Base-by-base conservation (phyloP, 2,888 invertebrate genomes). In the Abscondita cerata region DNA sequence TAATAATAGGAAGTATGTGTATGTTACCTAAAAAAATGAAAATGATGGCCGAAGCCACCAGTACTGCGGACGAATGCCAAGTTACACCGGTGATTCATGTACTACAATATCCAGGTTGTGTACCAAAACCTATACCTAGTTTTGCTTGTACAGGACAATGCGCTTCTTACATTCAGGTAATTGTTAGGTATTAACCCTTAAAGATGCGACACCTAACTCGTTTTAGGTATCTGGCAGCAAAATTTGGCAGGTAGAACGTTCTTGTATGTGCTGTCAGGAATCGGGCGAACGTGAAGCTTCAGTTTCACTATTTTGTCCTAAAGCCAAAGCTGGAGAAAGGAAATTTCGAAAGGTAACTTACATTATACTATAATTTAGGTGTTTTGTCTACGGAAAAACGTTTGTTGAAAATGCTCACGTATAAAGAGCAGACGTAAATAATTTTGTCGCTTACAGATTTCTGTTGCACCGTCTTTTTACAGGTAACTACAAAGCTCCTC, bases 161-260 rank as follows among this genome's bases (percentile, higher is more conserved):
- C 79, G 90, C 92, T 54, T 95, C 95, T 70, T 96, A 96, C 74
- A 89, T 96, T 53, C 96, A 96, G 87, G 95, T 95, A 81, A 76
- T 65, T 40, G 15, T 41, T 6, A 8, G 15, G 48, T 12, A 52
- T n/a, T n/a, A n/a, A n/a, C n/a, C n/a, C n/a, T n/a, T n/a, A n/a
- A n/a, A n/a, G n/a, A n/a, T n/a, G 13, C 48, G n/a, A 16, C 1
- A 20, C 48, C 55, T 31, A 40, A 46, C 58, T 25, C 2, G 63
- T 74, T 75, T 56, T 65, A 95, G 95, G 95, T 96, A 5, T 95
- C 95, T 33, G 95, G 95, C 4, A 95, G 94, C 72, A 95, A 95
- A 85, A 92, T 95, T 77, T 96, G 95, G 95, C 95, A 95, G 85
- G 95, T 95, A 90, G 95, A 96, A 80, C 85, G 96, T 20, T 94